These are phyloP conservation scores for Tricholaema leucomelas DNA, from an alignment of 2,113 vertebrate species.

Conservation along the genomic window DNA sequence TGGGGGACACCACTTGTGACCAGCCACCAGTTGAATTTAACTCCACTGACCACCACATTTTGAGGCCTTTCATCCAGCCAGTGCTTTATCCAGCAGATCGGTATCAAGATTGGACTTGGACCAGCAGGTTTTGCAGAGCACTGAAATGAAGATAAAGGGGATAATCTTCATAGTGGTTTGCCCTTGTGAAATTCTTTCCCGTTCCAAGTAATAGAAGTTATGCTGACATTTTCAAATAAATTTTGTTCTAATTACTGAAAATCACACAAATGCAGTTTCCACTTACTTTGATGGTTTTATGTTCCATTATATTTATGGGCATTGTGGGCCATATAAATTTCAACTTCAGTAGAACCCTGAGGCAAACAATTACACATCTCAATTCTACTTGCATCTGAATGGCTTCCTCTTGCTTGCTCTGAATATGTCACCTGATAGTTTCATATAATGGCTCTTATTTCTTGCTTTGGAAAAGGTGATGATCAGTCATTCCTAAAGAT, in stretches of 20 bases:
- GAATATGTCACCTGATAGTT: neutral
- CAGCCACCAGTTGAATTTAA: no score
- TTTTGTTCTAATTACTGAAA: neutral
- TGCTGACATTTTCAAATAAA: neutral
- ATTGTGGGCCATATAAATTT: neutral
- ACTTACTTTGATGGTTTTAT: neutral
- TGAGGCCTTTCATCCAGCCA: no score
- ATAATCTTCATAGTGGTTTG: neutral
- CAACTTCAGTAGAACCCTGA: neutral
- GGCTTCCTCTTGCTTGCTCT: neutral
- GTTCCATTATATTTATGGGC: neutral
- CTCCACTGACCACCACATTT: no score
- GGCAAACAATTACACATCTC: neutral
- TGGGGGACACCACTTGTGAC: no score
- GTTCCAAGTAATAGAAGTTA: accelerated
- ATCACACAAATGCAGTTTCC: neutral
- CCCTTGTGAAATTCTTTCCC: neutral
- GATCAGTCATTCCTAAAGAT: neutral
- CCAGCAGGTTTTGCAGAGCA: neutral
- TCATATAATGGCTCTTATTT: neutral
- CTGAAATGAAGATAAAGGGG: neutral
- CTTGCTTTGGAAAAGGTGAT: neutral
- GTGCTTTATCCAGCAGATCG: neutral
- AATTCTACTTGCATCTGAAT: neutral
- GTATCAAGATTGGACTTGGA: neutral